Percentiles rank a stretch among this genome's conserved stretches.
These are phyloP conservation scores for Lipophrys pholis DNA, from an alignment of 2,113 vertebrate genomes.

Conservation along the genomic window DNA sequence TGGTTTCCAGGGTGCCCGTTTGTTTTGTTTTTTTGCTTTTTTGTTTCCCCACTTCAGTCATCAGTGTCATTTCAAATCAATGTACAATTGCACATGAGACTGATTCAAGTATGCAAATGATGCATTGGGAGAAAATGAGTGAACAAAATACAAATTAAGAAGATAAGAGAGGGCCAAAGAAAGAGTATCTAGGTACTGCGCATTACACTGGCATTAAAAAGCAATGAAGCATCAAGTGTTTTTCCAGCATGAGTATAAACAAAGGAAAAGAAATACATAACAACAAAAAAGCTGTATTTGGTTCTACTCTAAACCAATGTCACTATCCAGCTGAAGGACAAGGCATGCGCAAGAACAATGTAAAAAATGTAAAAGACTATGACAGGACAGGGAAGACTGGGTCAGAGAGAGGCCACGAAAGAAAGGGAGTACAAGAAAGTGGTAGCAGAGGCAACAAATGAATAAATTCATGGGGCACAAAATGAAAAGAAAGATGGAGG, in stretches of 20 bases:
- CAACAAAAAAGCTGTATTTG: slow-evolving; percentile 22
- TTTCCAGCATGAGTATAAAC: slow-evolving; percentile 60
- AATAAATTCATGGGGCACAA: slow-evolving; percentile 78
- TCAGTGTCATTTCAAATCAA: slow-evolving; percentile 82
- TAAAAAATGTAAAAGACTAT: slow-evolving; percentile 42
- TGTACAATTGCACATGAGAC: slow-evolving; percentile 75
- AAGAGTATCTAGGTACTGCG: slow-evolving; percentile 34
- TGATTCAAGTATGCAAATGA: slow-evolving; percentile 84
- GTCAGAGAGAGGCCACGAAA: slow-evolving; percentile 64
- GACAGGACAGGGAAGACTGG: slow-evolving; percentile 60
- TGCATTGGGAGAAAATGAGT: slow-evolving; percentile 27
- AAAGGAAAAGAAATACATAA: slow-evolving; percentile 56
- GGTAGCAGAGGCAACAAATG: slow-evolving; percentile 71
- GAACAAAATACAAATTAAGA: slow-evolving; percentile 37
- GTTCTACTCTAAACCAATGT: slow-evolving; percentile 20
- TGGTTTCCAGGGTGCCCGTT: slow-evolving; percentile 50
- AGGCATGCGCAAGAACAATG: slow-evolving; percentile 47
- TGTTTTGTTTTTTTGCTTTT: slow-evolving; percentile 33
- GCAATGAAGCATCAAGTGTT: slow-evolving; percentile 65
- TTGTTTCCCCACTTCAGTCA: slow-evolving; percentile 82
- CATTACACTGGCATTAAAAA: slow-evolving; percentile 71
- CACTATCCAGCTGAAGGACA: slow-evolving; percentile 51
- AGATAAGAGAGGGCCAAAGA: slow-evolving; percentile 19
- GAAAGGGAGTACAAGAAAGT: slow-evolving; percentile 66
- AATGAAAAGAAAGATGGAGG: slow-evolving; percentile 75